Base-by-base conservation (phyloP, 2,113 vertebrate genomes). In the Furnarius figulus region DNA sequence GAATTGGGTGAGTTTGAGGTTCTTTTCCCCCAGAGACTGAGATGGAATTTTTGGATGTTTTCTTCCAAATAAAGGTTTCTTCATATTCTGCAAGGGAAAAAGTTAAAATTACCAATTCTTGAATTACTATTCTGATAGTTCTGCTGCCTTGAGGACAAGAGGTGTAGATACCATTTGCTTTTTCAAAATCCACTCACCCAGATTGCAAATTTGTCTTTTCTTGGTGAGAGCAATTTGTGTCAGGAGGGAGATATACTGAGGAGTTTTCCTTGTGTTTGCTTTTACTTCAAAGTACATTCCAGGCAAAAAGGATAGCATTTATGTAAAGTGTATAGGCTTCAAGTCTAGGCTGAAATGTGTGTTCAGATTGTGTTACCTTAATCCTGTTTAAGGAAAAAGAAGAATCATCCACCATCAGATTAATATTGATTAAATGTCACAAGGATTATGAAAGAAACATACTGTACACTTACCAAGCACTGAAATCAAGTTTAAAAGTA, bases 401-500 rank as follows among this genome's bases (percentile, higher is more conserved):
- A 90, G 90, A 96, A 95, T 96, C 96, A 91, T 95, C 89, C 76
- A 55, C 71, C 85, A 95, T 97, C 95, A 96, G 97, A 97, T 97
- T 97, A 97, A 95, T 97, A 98, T 97, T 96, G 98, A 98, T 97
- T 96, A 97, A 92, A 97, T 96, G 95, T 97, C 97, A 95, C 87
- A 89, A 61, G 70, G 88, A 97, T 97, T 97, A 97, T 96, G 95
- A 97, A 96, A 96, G 93, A 87, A 93, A 92, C 81, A 85, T 79
- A 88, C 21, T 28, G 80, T 95, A 96, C 81, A 78, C 71, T 98
- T 97, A 95, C 87, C 91, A 96, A 97, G 97, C 87, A 91, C 73
- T 89, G 76, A 94, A 94, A 92, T 95, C 49, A 27, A 94, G 90
- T 96, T 95, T 87, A 89, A 97, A 97, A 97, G 52, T 89, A 83